Base-by-base conservation (phyloP, 2,888 invertebrate species). In the Synergus japonicus region DNA sequence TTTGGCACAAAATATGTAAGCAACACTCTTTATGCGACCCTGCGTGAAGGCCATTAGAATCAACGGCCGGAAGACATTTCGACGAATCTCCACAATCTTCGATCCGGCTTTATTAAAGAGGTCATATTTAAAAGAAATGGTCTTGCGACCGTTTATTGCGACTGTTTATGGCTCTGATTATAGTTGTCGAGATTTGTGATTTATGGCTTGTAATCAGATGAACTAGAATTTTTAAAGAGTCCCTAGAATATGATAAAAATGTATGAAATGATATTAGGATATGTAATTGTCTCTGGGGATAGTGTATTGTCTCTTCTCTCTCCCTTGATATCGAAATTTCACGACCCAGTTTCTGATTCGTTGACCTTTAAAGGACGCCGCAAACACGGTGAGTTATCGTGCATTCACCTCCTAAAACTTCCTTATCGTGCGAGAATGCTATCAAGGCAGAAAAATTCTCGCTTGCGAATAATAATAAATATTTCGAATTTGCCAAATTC, bases 21-120 rank as follows among this genome's bases (percentile, higher is more conserved):
- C 83, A 85, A 83, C 85, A 82, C 84, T 85, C 84, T 85, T 85
- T 86, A 88, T 81, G 80, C 81, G 86, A 88, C 84, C 85, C 84
- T 83, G 83, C 79, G 80, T 78, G 76, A 66, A 76, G 77, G 80
- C 80, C 77, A 78, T 81, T 83, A 79, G 79, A 87, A 86, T 87
- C 85, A 87, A 88, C 86, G 85, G 87, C 87, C 90, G 90, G 90
- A 90, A 90, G 88, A 87, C 87, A 88, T 88, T 90, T 85, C 84
- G 80, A 82, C 85, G 85, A 87, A 87, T 83, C 84, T 82, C 78
- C 77, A 81, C 81, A 88, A 87, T 86, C 86, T 86, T 82, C 81
- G 83, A 86, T 84, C 83, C 82, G 76, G 58, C 49, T 73, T 73
- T 73, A 73, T 73, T 73, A 73, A 49, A 73, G 49, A 54, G 69